Base-by-base conservation (phyloP, 2,113 vertebrate genomes). In the Paracyprichromis sp. region DNA sequence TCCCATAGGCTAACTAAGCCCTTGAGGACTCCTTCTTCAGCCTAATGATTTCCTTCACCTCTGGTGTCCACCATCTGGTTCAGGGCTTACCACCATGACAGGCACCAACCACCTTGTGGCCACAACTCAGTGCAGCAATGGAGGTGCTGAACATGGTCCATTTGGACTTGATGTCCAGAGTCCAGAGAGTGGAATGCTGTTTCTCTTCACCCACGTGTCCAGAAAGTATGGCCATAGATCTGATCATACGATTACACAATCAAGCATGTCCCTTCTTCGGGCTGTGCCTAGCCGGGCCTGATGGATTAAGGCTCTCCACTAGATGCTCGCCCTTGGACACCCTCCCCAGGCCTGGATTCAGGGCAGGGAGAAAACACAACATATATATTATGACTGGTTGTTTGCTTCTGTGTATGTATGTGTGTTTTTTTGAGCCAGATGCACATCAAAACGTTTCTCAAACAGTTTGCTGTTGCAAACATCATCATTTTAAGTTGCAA, bases 231-330 rank as follows among this genome's bases (percentile, higher is more conserved):
- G 29, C 29, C 1, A 0, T 3, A 61, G 57, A 61, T 34, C 57
- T 61, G 57, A 61, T 61, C 29, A 34, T 61, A 19, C 16, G 3
- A 34, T 61, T 34, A 34, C 57, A 61, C 16, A 34, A 61, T 61
- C 57, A 61, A 19, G 16, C 29, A 61, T 34, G 57, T 19, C 16
- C 0, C 57, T 61, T 34, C 29, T 34, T 34, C 3, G 9, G 57
- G 2, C 9, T 34, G 57, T 61, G 9, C 57, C 0, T 34, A 34
- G 57, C 57, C 1, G 2, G 29, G 2, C 57, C 57, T 0, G 57
- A 19, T 34, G 29, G 29, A 4, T 34, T 61, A 61, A 61, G 57
- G 29, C 57, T 34, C 29, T 19, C 29, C 57, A 61, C 57, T 17
- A 61, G 5, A 61, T 17, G 57, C 29, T 34, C 0, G 3, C 29